phyloP scores from a whole-genome alignment of 2,113 vertebrate genomes.

The Alethe castanea region DNA sequence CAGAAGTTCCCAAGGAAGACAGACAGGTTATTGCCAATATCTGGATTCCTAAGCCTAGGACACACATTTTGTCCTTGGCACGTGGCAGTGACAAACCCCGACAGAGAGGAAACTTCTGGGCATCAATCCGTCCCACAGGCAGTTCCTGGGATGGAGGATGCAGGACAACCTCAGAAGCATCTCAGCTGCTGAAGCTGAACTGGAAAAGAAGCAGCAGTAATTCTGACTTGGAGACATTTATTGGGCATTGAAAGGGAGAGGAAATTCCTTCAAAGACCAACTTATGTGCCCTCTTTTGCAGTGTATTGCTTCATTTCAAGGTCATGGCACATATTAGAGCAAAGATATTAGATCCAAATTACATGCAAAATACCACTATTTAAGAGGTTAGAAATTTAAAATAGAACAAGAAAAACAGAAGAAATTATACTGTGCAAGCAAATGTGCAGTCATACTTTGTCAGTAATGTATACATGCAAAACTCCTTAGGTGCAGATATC shows the following conservation, averaged over 20 bases:
- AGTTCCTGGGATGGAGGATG: background rate
- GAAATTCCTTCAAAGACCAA: background rate
- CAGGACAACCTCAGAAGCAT: background rate
- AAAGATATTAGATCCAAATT: background rate
- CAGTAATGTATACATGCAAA: background rate
- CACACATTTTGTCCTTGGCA: background rate
- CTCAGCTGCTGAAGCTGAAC: background rate
- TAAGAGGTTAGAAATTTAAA: background rate
- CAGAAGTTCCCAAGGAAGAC: background rate
- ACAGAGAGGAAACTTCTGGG: background rate
- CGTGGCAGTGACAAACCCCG: background rate
- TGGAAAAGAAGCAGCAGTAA: background rate
- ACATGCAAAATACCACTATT: background rate
- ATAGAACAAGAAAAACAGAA: background rate
- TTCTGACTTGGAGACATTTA: background rate
- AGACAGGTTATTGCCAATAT: background rate
- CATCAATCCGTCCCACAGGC: accelerated
- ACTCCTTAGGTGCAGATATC: background rate
- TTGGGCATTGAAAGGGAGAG: background rate
- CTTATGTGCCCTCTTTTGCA: background rate
- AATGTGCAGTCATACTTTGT: background rate
- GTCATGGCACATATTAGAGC: background rate
- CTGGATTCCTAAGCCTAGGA: background rate
- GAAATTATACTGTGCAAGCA: background rate
- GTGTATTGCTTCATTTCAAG: background rate